A percentile compares a stretch with the other conserved stretches of the same genome.
These are phyloP conservation scores for Timandra comae DNA, from an alignment of 2,888 invertebrate species.

Conservation along the genomic window DNA sequence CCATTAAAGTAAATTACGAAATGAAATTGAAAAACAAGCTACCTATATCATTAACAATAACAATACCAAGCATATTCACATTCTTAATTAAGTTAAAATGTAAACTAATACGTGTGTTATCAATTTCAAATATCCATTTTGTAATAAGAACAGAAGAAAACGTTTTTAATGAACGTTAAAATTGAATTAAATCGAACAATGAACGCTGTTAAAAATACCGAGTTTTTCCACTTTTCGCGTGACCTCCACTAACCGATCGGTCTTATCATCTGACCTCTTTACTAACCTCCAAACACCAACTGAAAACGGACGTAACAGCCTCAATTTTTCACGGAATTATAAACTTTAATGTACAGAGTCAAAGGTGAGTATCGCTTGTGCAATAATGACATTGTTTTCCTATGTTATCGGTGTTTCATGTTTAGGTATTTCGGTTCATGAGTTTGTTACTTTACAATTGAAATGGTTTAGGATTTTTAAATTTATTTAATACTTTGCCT, in stretches of 20 bases:
- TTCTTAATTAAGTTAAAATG: too few relatives aligned
- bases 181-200: background rate
- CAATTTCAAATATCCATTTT: too few relatives aligned
- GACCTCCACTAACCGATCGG: slow-evolving; percentile 49
- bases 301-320: slow-evolving; percentile 32
- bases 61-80: too few relatives aligned
- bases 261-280: slow-evolving; percentile 71
- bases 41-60: too few relatives aligned
- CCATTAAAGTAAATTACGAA: too few relatives aligned
- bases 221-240: slow-evolving; percentile 55
- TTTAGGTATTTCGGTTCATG: slow-evolving; percentile 49
- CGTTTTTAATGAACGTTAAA: too few relatives aligned
- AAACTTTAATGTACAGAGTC: slow-evolving; percentile 19
- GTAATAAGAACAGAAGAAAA: too few relatives aligned
- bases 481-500: slow-evolving; percentile 10
- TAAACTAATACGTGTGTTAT: too few relatives aligned
- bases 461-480: slow-evolving; percentile 24
- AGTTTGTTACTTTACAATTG: slow-evolving; percentile 41
- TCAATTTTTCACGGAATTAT: slow-evolving; percentile 17
- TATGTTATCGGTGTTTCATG: slow-evolving; percentile 55
- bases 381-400: slow-evolving; percentile 29
- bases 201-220: slow-evolving; percentile 12
- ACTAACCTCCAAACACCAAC: slow-evolving; percentile 34
- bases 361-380: slow-evolving; percentile 26
- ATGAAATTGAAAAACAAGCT: too few relatives aligned